These are phyloP conservation scores for Anorthoa munda DNA, from an alignment of 2,888 invertebrate species.

Conservation along the genomic window DNA sequence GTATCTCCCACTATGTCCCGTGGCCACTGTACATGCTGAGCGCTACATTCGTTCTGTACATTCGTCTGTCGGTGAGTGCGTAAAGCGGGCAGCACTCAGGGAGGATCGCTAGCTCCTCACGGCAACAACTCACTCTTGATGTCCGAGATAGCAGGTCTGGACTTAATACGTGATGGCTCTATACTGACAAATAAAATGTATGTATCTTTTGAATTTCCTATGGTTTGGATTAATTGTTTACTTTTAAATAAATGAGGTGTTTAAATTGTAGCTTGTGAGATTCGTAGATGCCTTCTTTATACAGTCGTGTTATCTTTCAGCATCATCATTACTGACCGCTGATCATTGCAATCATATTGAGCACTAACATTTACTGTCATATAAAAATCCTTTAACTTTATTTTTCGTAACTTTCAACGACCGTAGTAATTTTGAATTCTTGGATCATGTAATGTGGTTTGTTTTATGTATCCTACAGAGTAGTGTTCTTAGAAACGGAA, in stretches of 20 bases:
- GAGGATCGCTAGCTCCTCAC: constrained; percentile 12
- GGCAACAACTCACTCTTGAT: constrained; percentile 45
- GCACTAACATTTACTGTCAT: no score
- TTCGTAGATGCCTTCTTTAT: no score
- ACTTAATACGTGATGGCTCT: constrained; percentile 25
- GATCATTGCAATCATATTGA: no score
- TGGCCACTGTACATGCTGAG: not conserved
- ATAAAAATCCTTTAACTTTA: no score
- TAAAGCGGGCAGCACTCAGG: constrained; percentile 3
- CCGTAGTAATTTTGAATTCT: no score
- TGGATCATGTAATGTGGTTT: no score
- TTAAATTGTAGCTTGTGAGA: not conserved
- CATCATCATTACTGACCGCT: no score
- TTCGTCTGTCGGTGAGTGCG: constrained; percentile 20
- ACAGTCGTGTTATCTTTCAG: no score
- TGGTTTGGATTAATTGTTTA: not conserved
- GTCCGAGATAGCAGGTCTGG: constrained; percentile 39
- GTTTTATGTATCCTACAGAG: no score
- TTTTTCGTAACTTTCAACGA: no score
- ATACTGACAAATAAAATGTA: constrained; percentile 23
- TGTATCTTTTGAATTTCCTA: not conserved
- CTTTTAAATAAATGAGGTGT: not conserved
- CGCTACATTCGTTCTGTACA: constrained; percentile 6
- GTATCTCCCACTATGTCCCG: not conserved
- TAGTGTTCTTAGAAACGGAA: no score